phyloP scores from a whole-genome alignment of 2,113 vertebrate genomes.

The Chloebia gouldiae region DNA sequence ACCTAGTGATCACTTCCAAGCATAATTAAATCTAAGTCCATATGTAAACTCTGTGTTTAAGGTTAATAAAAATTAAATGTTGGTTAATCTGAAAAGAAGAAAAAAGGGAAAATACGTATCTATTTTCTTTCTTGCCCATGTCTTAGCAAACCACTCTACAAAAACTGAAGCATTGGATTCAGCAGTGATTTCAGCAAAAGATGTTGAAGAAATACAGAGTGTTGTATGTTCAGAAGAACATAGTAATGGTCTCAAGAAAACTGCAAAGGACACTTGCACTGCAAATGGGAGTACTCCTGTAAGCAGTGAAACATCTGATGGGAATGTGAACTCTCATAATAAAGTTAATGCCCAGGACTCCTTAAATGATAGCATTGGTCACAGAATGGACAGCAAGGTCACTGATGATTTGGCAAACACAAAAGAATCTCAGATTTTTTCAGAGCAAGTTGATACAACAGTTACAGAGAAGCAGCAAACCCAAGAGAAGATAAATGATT shows the following conservation, averaged over 20 bases:
- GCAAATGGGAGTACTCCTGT: conserved; percentile 60
- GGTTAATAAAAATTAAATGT: not conserved
- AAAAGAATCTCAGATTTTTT: conserved; percentile 30
- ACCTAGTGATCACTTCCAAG: not conserved
- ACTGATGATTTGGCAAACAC: conserved; percentile 2
- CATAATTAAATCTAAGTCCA: not conserved
- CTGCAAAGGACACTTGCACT: conserved; percentile 63
- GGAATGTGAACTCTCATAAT: conserved; percentile 57
- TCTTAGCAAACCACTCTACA: conserved; percentile 72
- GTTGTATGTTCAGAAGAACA: conserved; percentile 72
- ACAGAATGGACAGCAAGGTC: not conserved
- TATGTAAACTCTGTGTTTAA: not conserved
- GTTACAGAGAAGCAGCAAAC: not conserved
- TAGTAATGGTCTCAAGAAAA: conserved; percentile 83
- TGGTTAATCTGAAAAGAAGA: not conserved
- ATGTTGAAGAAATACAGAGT: conserved; percentile 57
- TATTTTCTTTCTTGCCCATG: not conserved
- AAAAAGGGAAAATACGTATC: not conserved
- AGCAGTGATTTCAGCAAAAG: conserved; percentile 21
- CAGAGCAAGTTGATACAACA: conserved; percentile 1
- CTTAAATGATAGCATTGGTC: not conserved
- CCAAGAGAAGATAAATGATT: conserved; percentile 65
- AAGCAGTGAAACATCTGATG: conserved; percentile 16
- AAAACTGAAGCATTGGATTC: conserved; percentile 72
- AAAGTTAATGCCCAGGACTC: conserved; percentile 54